A percentile compares a stretch with the other conserved stretches of the same genome.
phyloP scores from a whole-genome alignment of 2,797 vertebrate genomes.

The Crocidura indochinensis region DNA sequence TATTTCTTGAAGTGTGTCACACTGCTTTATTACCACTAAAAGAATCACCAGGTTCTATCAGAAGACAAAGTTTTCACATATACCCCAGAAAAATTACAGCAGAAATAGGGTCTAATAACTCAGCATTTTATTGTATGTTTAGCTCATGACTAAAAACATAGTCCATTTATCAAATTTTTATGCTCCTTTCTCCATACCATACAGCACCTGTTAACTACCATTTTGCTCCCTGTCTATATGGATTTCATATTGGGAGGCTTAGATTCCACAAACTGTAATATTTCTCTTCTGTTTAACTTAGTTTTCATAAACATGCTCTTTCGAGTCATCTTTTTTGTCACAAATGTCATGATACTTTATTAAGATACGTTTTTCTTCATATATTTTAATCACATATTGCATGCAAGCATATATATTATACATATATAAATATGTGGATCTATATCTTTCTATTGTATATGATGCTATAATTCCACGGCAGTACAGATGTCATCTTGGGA shows the following conservation, averaged over 20 bases:
- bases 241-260: neutral
- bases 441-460: neutral
- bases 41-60: neutral
- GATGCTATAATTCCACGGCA: neutral
- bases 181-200: neutral
- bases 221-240: neutral
- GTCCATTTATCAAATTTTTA: neutral
- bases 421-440: neutral
- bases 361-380: neutral
- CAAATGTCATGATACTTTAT: conserved; percentile 27
- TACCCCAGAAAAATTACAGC: neutral
- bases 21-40: neutral
- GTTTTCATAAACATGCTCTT: neutral
- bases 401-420: neutral
- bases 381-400: neutral
- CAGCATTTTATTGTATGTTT: neutral
- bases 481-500: neutral
- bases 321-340: neutral
- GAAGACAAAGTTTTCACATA: neutral
- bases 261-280: neutral
- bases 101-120: neutral
- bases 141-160: neutral
- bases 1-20: neutral
- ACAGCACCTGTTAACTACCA: neutral
- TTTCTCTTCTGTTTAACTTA: neutral